phyloP scores from a whole-genome alignment of 2,888 invertebrate species.

The Caenorhabditis zanzibari region DNA sequence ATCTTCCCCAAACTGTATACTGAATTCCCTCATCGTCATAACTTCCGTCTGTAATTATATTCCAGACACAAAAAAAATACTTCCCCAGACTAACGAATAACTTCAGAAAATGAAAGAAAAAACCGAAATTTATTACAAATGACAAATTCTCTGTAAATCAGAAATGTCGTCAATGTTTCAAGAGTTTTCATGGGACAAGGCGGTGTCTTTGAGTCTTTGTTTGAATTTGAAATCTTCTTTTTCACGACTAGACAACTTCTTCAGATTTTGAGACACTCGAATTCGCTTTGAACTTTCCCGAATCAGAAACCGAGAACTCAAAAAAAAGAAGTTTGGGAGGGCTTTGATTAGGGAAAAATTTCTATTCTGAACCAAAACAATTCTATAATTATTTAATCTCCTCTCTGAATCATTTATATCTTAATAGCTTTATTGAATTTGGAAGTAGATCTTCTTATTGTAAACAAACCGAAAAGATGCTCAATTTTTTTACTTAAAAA shows the following conservation, averaged over 20 bases:
- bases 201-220: background rate
- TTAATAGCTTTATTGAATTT: too few species aligned
- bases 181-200: background rate
- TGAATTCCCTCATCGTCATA: background rate
- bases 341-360: too few species aligned
- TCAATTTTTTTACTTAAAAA: too few species aligned
- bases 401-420: too few species aligned
- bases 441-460: too few species aligned
- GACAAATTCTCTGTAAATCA: constrained; percentile 4
- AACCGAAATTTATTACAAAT: background rate
- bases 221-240: background rate
- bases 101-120: background rate
- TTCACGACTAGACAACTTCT: background rate
- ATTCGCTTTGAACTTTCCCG: background rate
- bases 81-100: background rate
- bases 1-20: background rate
- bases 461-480: too few species aligned
- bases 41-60: background rate
- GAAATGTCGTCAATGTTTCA: background rate
- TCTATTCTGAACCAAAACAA: too few species aligned
- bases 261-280: background rate
- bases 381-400: too few species aligned
- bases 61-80: constrained; percentile 5
- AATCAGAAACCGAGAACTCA: background rate
- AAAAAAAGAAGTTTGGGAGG: too few species aligned